Evolutionary conservation across 37 sponge, comb jelly and placozoan species (phyloP).

Genomic region (Diacarnus erythraeanus): DNA sequence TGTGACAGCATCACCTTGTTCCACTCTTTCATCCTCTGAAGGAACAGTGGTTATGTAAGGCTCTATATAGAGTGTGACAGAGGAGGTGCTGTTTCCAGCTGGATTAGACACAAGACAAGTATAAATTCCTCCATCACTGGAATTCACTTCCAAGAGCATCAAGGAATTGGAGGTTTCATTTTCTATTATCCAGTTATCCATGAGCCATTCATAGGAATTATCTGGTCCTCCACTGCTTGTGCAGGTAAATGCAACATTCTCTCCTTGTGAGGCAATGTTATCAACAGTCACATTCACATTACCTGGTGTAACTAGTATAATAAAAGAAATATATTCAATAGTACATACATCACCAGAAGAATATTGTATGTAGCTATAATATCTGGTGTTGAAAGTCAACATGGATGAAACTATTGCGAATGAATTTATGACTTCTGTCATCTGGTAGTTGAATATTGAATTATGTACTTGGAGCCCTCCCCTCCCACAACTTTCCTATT

Average conservation of each 20-base stretch:
- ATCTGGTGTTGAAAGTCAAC: too few relatives aligned
- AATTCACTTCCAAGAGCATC: background rate
- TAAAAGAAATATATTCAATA: too few relatives aligned
- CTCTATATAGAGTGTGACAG: background rate
- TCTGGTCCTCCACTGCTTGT: slow-evolving; percentile 52
- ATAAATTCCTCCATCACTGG: slow-evolving; percentile 56
- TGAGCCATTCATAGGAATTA: slow-evolving; percentile 39
- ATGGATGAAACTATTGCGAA: too few relatives aligned
- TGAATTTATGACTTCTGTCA: too few relatives aligned
- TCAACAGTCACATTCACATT: background rate
- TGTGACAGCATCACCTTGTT: background rate
- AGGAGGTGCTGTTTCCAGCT: slow-evolving; percentile 39
- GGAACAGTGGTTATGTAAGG: slow-evolving; percentile 5
- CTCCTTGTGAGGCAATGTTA: background rate
- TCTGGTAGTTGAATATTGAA: too few relatives aligned
- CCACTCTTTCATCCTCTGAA: background rate
- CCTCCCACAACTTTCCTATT: too few relatives aligned
- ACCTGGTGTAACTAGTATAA: background rate
- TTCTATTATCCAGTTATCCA: background rate
- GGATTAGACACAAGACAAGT: slow-evolving; percentile 58
- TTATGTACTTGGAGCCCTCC: too few relatives aligned
- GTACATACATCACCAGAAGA: too few relatives aligned
- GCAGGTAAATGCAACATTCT: slow-evolving; percentile 39
- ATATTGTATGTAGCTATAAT: too few relatives aligned
- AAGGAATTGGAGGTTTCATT: background rate